Evolutionary conservation across 2,888 invertebrate species (phyloP).

Genomic region (Sphecodes monilicornis): DNA sequence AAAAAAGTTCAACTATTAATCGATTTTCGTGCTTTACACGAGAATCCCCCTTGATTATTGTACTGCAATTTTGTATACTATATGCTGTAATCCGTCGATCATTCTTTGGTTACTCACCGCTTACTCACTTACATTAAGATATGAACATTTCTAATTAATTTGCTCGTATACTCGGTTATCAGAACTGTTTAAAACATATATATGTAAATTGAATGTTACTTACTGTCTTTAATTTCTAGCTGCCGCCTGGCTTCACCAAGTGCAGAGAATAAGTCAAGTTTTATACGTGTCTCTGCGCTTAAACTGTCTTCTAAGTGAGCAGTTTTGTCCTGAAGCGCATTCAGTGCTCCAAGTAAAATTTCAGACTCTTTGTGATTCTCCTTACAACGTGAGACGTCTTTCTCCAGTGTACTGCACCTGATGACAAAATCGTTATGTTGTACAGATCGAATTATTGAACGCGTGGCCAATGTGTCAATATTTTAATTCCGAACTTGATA

Average conservation of each 20-base stretch:
- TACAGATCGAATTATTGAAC: not conserved
- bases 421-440: slow-evolving; percentile 9
- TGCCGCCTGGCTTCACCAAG: slow-evolving; percentile 97
- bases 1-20: no score
- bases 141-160: not conserved
- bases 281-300: slow-evolving; percentile 98
- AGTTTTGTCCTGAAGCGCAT: slow-evolving; percentile 95
- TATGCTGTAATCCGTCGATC: not conserved
- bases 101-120: not conserved
- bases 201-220: slow-evolving; percentile 78
- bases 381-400: slow-evolving; percentile 85
- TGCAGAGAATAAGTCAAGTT: slow-evolving; percentile 98
- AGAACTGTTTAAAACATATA: not conserved
- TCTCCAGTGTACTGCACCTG: slow-evolving; percentile 78
- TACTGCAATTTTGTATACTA: not conserved
- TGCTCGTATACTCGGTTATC: not conserved
- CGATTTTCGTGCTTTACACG: no score
- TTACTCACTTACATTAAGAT: not conserved
- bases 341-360: slow-evolving; percentile 91
- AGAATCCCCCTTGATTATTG: not conserved
- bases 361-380: slow-evolving; percentile 89
- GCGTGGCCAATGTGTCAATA: not conserved
- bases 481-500: not conserved
- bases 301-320: slow-evolving; percentile 96
- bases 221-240: slow-evolving; percentile 94